Evolutionary conservation across 2,888 invertebrate genomes (phyloP).

Genomic region (Netelia fuscicornis): DNA sequence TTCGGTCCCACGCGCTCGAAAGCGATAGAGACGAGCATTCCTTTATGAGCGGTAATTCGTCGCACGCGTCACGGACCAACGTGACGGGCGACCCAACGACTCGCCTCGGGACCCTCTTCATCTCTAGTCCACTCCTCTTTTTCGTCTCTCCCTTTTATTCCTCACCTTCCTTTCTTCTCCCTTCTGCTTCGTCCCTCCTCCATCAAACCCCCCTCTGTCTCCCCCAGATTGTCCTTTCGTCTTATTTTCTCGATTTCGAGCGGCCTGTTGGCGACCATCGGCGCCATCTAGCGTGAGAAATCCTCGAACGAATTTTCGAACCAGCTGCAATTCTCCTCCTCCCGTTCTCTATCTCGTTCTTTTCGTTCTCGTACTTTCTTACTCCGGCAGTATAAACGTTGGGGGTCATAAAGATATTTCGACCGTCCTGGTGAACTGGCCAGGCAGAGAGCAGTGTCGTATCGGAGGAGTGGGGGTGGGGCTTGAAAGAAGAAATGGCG

Average conservation of each 20-base stretch:
- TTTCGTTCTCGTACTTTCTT: conserved; percentile 25
- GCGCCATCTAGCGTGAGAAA: background rate
- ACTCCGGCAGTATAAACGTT: conserved; percentile 29
- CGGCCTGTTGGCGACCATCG: background rate
- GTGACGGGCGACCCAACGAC: conserved; percentile 73
- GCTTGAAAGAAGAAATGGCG: background rate
- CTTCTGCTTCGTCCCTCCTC: background rate
- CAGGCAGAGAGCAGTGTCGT: conserved; percentile 5
- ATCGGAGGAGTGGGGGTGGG: background rate
- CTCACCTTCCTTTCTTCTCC: background rate
- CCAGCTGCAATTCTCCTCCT: conserved; percentile 11
- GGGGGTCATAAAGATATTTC: conserved; percentile 57
- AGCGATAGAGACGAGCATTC: conserved; percentile 69
- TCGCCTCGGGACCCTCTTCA: conserved; percentile 57
- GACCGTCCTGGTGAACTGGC: conserved; percentile 18
- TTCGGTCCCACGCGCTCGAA: conserved; percentile 19
- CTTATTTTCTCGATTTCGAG: conserved; percentile 17
- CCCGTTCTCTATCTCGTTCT: conserved; percentile 19
- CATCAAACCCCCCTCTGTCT: background rate
- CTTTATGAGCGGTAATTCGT: conserved; percentile 78
- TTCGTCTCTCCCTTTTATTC: conserved; percentile 17
- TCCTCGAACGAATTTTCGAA: conserved; percentile 15
- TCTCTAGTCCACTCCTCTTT: conserved; percentile 62
- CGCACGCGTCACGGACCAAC: conserved; percentile 75
- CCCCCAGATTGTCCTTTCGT: conserved; percentile 5